phyloP scores from a whole-genome alignment of 2,113 vertebrate species.

The Suncus etruscus region DNA sequence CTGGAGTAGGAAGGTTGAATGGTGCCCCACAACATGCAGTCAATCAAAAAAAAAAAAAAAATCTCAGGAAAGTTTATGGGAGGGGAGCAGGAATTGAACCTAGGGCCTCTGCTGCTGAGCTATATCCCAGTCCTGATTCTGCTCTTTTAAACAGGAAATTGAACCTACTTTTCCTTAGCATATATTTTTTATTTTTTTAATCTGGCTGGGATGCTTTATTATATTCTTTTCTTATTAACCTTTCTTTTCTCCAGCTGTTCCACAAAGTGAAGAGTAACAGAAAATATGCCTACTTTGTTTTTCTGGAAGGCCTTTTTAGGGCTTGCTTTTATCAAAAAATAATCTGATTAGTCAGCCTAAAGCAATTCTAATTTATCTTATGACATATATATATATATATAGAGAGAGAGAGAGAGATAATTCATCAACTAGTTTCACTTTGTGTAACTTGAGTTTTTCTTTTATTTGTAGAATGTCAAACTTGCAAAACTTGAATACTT shows the following conservation, averaged over 20 bases:
- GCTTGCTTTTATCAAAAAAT: constrained; percentile 57
- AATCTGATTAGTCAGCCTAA: constrained; percentile 36
- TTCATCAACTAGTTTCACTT: constrained; percentile 28
- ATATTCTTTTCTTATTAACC: background rate
- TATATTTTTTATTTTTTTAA: constrained; percentile 31
- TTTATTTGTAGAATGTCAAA: background rate
- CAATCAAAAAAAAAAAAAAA: background rate
- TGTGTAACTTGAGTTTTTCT: constrained; percentile 29
- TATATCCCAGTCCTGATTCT: background rate
- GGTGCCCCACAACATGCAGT: background rate
- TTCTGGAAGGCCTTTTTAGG: constrained; percentile 21
- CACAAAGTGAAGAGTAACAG: background rate
- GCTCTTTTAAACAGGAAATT: constrained; percentile 27
- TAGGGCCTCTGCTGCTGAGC: background rate
- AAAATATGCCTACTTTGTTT: background rate
- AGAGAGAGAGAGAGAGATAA: background rate
- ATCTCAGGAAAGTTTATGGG: constrained; percentile 43
- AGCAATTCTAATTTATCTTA: constrained; percentile 62
- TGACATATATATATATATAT: constrained; percentile 24
- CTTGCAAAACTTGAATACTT: constrained; percentile 47
- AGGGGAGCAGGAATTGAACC: too few relatives aligned
- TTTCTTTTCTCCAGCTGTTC: background rate
- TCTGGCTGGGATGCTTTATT: background rate
- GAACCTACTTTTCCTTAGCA: constrained; percentile 56
- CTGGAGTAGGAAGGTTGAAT: background rate